Conservation (phyloP, 2,888 invertebrate genomes). For the Lymantria monacha region DNA sequence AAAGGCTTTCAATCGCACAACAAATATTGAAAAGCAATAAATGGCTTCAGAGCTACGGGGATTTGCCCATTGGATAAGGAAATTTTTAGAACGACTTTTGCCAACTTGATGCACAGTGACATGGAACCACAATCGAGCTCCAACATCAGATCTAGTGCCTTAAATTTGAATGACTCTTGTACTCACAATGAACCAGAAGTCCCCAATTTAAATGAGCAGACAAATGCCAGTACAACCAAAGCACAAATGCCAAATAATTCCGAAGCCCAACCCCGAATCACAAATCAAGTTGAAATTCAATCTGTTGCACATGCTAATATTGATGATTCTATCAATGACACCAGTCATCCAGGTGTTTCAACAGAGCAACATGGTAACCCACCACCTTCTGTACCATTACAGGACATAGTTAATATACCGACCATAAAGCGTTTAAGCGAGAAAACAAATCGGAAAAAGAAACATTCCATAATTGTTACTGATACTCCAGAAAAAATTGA, state of each 20-base stretch:
- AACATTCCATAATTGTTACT: neutral
- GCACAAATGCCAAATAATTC: neutral
- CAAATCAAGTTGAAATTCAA: neutral
- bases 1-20: conserved; percentile 17
- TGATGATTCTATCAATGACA: neutral
- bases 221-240: too few relatives aligned
- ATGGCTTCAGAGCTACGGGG: conserved; percentile 7
- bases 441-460: neutral
- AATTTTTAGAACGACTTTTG: conserved; percentile 12
- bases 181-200: neutral
- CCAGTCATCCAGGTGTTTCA: too few relatives aligned
- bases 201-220: neutral
- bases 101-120: neutral
- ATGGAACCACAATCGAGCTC: neutral
- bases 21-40: conserved; percentile 10
- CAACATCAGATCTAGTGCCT: neutral
- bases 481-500: neutral
- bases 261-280: neutral
- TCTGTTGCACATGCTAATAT: neutral
- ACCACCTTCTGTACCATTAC: neutral
- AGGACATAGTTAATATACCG: neutral
- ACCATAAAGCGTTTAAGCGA: neutral
- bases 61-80: conserved; percentile 15
- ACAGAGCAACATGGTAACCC: too few relatives aligned
- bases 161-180: neutral